Base-by-base conservation (phyloP, 2,888 invertebrate genomes). In the Pardosa pseudoannulata region DNA sequence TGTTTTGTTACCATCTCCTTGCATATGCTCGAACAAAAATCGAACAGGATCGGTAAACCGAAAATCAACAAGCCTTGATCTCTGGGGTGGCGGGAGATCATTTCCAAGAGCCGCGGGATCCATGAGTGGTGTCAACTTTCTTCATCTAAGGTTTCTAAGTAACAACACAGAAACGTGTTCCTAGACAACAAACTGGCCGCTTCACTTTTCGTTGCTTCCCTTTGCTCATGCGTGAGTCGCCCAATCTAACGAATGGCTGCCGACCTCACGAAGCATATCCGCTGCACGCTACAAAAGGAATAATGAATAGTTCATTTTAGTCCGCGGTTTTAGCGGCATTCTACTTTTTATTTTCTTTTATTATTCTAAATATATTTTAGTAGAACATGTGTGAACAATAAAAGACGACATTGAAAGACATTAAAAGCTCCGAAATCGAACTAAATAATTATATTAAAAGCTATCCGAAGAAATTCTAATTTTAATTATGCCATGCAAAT, bases 151-250 rank as follows among this genome's bases (percentile, higher is more conserved):
- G 82, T 83, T 76, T 76, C 82, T 32, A 76, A 83, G 82, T 76
- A 74, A 82, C 81, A 80, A 76, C 76, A 76, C 76, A 76, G 76
- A 71, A 82, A 68, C 81, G 73, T 73, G 75, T 82, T 74, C 75
- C 78, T 19, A 78, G 83, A 85, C 83, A 85, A 85, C 83, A 85
- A 78, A 85, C 78, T 82, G 65, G 64, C 82, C 76, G 70, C 82
- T 85, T 85, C 78, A 76, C 32, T 76, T 75, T 78, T 78, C 78
- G 41, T 67, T 36, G 78, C 78, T 78, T 78, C 65, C 78, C 73
- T 73, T 73, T 78, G 83, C 83, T 31, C 83, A 85, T 85, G 83
- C 83, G 83, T 85, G 83, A 85, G 72, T 67, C 67, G 62, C 70
- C 62, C 76, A 76, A 83, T 83, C 82, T 83, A 76, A 83, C 82